Evolutionary conservation across 2,888 invertebrate genomes (phyloP).

Genomic region (Coelinius sp.): DNA sequence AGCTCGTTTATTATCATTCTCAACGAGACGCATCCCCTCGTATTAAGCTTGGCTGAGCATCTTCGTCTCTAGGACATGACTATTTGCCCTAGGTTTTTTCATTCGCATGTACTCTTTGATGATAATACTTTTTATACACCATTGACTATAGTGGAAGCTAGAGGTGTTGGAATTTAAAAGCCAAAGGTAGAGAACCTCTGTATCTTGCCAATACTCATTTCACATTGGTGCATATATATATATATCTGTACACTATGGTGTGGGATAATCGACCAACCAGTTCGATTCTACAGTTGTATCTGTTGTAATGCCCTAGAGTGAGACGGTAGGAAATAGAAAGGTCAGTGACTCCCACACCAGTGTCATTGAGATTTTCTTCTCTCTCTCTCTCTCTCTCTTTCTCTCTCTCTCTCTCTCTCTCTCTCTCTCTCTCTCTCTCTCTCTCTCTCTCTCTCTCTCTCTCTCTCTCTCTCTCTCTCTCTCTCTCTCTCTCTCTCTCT

Average conservation of each 20-base stretch:
- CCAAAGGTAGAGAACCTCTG: background rate
- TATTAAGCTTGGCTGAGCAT: constrained; percentile 31
- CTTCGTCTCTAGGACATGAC: background rate
- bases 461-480: too few species aligned
- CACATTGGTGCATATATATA: background rate
- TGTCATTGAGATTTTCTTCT: background rate
- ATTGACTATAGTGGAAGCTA: background rate
- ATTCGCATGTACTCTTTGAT: too few species aligned
- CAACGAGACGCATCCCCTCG: constrained; percentile 8
- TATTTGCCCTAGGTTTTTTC: background rate
- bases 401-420: too few species aligned
- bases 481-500: too few species aligned
- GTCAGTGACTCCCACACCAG: too few species aligned
- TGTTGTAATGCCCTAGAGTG: too few species aligned
- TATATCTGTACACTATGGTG: background rate
- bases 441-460: too few species aligned
- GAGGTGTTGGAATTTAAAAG: constrained; percentile 2
- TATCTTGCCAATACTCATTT: background rate
- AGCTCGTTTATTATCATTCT: constrained; percentile 39
- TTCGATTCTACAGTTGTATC: too few species aligned
- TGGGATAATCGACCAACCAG: too few species aligned
- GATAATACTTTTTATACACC: background rate
- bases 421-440: too few species aligned
- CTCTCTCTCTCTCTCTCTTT: too few species aligned
- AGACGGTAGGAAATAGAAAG: too few species aligned